Conservation (phyloP, 2,888 invertebrate genomes). For the Diarsia rubi region DNA sequence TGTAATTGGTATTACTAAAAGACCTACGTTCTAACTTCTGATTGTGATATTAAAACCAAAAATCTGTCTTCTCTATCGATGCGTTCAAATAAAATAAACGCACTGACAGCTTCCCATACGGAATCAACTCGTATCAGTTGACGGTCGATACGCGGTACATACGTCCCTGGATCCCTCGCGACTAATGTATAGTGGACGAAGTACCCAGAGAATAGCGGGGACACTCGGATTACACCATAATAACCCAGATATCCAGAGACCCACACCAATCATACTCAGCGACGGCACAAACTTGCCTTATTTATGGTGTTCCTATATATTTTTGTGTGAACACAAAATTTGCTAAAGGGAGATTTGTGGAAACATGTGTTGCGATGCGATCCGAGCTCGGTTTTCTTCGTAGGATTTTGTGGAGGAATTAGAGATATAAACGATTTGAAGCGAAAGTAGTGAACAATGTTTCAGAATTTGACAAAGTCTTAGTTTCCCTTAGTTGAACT, state of each 20-base stretch:
- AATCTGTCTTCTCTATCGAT: not conserved
- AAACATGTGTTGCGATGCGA: conserved; percentile 41
- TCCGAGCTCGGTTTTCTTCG: conserved; percentile 34
- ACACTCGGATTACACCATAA: conserved; percentile 53
- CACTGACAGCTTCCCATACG: conserved; percentile 4
- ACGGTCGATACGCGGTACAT: conserved; percentile 45
- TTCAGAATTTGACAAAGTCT: conserved; percentile 4
- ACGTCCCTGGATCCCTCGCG: conserved; percentile 45
- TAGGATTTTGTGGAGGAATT: conserved; percentile 8
- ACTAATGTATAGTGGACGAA: conserved; percentile 57
- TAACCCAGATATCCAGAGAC: conserved; percentile 54
- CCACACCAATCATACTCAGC: conserved; percentile 59
- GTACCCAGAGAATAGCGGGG: conserved; percentile 29
- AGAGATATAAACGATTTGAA: conserved; percentile 5
- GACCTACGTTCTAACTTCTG: not conserved
- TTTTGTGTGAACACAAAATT: conserved; percentile 45
- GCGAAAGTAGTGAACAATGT: conserved; percentile 1
- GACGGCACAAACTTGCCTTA: conserved; percentile 41
- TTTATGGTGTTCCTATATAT: conserved; percentile 51
- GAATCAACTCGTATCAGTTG: conserved; percentile 56
- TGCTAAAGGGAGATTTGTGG: conserved; percentile 49
- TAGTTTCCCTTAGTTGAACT: not conserved
- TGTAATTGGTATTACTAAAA: not conserved
- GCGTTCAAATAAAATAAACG: conserved; percentile 31
- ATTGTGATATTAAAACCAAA: not conserved